A percentile compares a stretch with the other conserved stretches of the same genome.
phyloP scores from a whole-genome alignment of 2,113 vertebrate species.

The Cichladusa arquata region DNA sequence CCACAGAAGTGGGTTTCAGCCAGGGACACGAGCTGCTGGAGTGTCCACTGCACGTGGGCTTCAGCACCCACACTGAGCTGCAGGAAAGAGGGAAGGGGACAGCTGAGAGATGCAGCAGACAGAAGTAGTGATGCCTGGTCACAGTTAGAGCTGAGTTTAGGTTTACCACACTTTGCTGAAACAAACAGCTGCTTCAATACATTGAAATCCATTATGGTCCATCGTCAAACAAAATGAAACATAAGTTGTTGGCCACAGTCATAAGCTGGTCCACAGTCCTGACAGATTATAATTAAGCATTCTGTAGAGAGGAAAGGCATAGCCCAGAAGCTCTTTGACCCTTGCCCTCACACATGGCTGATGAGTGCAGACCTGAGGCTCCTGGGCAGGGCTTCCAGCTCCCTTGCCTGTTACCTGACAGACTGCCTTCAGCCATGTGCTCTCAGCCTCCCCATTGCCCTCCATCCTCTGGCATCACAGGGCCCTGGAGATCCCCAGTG shows the following conservation, averaged over 20 bases:
- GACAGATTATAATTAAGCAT: not conserved
- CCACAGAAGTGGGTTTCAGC: not conserved
- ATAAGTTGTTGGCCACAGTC: not conserved
- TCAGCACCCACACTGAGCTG: not conserved
- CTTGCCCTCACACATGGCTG: accelerated
- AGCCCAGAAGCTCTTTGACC: not conserved
- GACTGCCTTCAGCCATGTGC: not conserved
- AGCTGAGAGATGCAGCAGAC: not conserved
- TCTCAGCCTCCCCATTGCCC: not conserved
- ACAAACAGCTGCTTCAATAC: not conserved
- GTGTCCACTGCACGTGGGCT: not conserved
- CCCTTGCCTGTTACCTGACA: accelerated
- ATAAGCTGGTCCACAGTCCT: accelerated
- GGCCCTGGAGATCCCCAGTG: not conserved
- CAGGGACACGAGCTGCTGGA: not conserved
- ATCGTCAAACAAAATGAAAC: not conserved
- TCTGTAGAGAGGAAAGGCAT: not conserved
- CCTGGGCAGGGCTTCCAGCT: not conserved
- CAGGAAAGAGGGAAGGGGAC: not conserved
- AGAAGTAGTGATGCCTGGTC: not conserved
- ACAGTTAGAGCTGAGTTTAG: not conserved
- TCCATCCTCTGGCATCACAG: not conserved
- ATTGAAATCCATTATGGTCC: not conserved
- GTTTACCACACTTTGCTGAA: not conserved
- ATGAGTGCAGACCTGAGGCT: not conserved